Percentiles rank a stretch among this genome's conserved stretches.
Conservation (phyloP, 2,888 invertebrate species). For the Therioaphis trifolii region DNA sequence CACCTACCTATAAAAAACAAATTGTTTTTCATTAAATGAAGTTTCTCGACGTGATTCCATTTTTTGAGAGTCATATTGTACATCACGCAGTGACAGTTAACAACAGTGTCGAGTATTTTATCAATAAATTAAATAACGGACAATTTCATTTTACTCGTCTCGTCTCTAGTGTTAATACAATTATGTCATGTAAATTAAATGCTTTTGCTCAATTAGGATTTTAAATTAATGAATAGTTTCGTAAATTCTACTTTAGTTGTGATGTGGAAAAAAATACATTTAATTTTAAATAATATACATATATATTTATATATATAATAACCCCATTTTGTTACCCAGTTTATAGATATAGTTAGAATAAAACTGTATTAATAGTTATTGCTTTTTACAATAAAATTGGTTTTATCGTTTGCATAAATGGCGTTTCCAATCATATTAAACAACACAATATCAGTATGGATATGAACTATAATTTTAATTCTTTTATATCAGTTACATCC, state of each 20-base stretch:
- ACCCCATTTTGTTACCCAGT: no score
- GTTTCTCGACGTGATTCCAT: not conserved
- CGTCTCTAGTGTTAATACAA: not conserved
- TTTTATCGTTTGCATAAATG: no score
- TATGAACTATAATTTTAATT: no score
- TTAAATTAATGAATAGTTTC: not conserved
- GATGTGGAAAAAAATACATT: not conserved
- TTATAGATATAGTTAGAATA: no score
- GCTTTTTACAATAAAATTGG: no score
- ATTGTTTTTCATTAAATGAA: not conserved
- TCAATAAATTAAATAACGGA: not conserved
- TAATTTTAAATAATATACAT: not conserved
- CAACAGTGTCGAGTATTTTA: not conserved
- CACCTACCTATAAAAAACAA: no score
- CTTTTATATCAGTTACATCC: no score
- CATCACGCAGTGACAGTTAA: not conserved
- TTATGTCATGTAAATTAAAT: not conserved
- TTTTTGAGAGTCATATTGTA: not conserved
- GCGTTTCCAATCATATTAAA: no score
- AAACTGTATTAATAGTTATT: no score
- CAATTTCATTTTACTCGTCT: not conserved
- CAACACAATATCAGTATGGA: no score
- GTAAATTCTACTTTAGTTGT: not conserved
- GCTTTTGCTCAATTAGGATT: slow-evolving; percentile 18
- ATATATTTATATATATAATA: no score